Conservation (phyloP, 2,113 vertebrate genomes). For the Ranitomeya variabilis region DNA sequence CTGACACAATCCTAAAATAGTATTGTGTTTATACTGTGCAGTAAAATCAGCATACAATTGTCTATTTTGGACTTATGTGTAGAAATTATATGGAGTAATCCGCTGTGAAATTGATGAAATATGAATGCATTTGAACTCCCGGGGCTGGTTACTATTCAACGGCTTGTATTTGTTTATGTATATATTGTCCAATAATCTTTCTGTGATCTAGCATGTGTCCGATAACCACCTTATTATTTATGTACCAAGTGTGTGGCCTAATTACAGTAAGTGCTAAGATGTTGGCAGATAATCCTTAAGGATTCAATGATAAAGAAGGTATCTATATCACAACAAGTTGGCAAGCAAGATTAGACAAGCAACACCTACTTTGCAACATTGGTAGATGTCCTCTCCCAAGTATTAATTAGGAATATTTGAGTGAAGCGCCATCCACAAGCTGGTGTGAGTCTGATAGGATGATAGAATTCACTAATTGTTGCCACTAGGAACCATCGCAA, state of each 20-base stretch:
- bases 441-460: not conserved
- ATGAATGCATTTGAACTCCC: not conserved
- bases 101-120: not conserved
- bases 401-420: not conserved
- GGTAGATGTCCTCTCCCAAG: not conserved
- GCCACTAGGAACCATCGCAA: not conserved
- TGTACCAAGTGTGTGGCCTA: not conserved
- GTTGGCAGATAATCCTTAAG: not conserved
- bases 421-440: not conserved
- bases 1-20: not conserved
- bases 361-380: not conserved
- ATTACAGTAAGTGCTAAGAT: not conserved
- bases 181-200: not conserved
- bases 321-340: not conserved
- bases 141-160: not conserved
- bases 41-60: not conserved
- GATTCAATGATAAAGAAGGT: not conserved
- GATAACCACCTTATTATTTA: conserved; percentile 10
- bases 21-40: not conserved
- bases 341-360: not conserved
- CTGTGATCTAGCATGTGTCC: not conserved
- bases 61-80: too few species aligned
- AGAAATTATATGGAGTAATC: too few species aligned
- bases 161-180: not conserved
- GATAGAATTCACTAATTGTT: not conserved